phyloP scores from a whole-genome alignment of 2,113 vertebrate species.

The Paracyprichromis sp. region DNA sequence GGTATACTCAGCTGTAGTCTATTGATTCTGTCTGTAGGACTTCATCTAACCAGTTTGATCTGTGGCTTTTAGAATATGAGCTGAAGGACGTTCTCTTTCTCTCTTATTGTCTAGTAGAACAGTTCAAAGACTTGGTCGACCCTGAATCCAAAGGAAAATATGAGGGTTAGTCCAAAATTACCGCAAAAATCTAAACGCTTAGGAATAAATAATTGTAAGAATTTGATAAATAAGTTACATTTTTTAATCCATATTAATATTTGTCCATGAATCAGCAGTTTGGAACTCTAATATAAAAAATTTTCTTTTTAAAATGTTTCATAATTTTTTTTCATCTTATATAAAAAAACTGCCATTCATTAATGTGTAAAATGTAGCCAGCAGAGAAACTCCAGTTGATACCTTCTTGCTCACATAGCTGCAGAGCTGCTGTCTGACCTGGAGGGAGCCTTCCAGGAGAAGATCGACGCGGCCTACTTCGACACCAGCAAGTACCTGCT shows the following conservation, averaged over 20 bases:
- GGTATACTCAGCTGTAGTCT: slow-evolving; percentile 12
- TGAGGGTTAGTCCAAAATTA: background rate
- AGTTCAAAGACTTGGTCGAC: background rate
- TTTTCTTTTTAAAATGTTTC: rapidly evolving
- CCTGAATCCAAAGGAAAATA: background rate
- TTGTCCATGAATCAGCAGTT: background rate
- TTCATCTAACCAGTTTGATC: slow-evolving; percentile 5
- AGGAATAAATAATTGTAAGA: background rate
- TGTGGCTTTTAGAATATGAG: background rate
- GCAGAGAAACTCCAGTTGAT: background rate
- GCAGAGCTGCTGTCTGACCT: slow-evolving; percentile 90
- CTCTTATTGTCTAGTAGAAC: background rate
- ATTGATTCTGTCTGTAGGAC: slow-evolving; percentile 20
- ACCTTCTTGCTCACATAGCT: slow-evolving; percentile 57
- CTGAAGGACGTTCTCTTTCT: background rate
- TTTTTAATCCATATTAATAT: background rate
- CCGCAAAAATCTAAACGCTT: background rate
- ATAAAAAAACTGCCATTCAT: background rate
- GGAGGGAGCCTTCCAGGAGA: slow-evolving; percentile 92
- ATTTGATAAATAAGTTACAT: rapidly evolving
- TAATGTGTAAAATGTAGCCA: background rate
- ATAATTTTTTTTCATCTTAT: background rate
- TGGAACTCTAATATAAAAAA: background rate
- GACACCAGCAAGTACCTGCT: slow-evolving; percentile 95
- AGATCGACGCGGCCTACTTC: slow-evolving; percentile 93